These are phyloP conservation scores for Lycopodina hypogea DNA, from an alignment of 37 sponge, comb jelly and placozoan genomes.

Conservation along the genomic window DNA sequence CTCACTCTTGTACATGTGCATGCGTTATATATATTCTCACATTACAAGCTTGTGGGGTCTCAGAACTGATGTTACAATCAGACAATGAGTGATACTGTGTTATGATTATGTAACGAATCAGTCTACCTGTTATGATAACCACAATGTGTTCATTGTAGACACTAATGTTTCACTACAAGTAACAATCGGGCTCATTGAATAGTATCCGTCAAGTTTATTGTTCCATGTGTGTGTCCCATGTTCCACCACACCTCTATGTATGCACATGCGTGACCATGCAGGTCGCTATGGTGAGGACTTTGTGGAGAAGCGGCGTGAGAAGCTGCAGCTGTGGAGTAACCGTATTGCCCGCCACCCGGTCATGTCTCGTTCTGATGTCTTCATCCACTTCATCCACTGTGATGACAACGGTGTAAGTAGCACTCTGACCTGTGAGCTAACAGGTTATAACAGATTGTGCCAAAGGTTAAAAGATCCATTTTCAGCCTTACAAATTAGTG, in stretches of 20 bases:
- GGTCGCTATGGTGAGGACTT: constrained; percentile 91
- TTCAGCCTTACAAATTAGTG: not conserved
- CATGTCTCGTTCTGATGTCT: constrained; percentile 71
- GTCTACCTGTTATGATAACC: too few species aligned
- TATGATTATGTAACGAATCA: too few species aligned
- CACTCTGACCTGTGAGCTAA: too few species aligned
- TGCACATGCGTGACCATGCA: not conserved
- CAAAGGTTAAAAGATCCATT: not conserved
- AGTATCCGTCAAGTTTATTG: too few species aligned
- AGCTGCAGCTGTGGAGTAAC: constrained; percentile 91
- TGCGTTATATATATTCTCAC: too few species aligned
- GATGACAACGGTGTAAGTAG: constrained; percentile 45
- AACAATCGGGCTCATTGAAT: too few species aligned
- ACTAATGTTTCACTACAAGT: too few species aligned
- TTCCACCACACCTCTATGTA: not conserved
- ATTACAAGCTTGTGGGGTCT: too few species aligned
- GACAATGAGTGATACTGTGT: too few species aligned
- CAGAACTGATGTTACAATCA: too few species aligned
- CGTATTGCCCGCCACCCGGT: constrained; percentile 94
- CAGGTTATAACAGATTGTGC: not conserved
- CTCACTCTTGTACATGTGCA: too few species aligned
- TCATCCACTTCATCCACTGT: constrained; percentile 70
- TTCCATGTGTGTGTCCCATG: not conserved
- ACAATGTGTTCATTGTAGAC: too few species aligned
- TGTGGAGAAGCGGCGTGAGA: constrained; percentile 85